phyloP scores from a whole-genome alignment of 2,797 vertebrate genomes.

The Graptemys geographica region DNA sequence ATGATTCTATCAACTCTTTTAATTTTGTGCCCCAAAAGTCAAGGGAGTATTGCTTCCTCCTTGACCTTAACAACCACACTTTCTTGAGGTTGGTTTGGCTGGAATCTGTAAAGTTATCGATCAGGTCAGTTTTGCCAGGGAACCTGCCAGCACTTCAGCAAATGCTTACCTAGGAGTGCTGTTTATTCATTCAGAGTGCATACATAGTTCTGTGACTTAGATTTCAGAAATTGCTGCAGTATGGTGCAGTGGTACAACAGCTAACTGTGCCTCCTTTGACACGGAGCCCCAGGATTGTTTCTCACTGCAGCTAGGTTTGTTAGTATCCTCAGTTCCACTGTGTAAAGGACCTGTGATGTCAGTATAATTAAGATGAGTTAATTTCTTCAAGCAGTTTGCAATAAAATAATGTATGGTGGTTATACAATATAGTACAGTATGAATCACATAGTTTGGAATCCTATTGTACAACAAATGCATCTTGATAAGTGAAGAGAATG shows the following conservation, averaged over 20 bases:
- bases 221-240: slow-evolving; percentile 61
- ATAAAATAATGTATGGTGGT: slow-evolving; percentile 24
- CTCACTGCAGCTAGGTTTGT: neutral
- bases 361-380: neutral
- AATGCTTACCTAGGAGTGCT: neutral
- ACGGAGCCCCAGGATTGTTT: slow-evolving; percentile 25
- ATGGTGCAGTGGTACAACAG: slow-evolving; percentile 60
- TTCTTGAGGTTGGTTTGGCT: slow-evolving; percentile 2
- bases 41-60: neutral
- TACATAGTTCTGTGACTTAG: slow-evolving; percentile 18
- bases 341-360: neutral
- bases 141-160: slow-evolving; percentile 26
- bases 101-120: neutral
- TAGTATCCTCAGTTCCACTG: neutral
- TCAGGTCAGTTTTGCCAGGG: neutral
- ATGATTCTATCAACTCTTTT: neutral
- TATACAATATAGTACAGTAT: slow-evolving; percentile 15
- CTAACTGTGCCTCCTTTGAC: slow-evolving; percentile 56
- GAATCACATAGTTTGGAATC: slow-evolving; percentile 32
- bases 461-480: slow-evolving; percentile 27
- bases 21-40: neutral
- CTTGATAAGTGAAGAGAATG: slow-evolving; percentile 11
- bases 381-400: slow-evolving; percentile 42
- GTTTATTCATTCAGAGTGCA: slow-evolving; percentile 45
- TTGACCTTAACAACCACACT: slow-evolving; percentile 28